A percentile compares a stretch with the other conserved stretches of the same genome.
Evolutionary conservation across 2,797 vertebrate species (phyloP).

Genomic region (Chiropotes sagulatus): DNA sequence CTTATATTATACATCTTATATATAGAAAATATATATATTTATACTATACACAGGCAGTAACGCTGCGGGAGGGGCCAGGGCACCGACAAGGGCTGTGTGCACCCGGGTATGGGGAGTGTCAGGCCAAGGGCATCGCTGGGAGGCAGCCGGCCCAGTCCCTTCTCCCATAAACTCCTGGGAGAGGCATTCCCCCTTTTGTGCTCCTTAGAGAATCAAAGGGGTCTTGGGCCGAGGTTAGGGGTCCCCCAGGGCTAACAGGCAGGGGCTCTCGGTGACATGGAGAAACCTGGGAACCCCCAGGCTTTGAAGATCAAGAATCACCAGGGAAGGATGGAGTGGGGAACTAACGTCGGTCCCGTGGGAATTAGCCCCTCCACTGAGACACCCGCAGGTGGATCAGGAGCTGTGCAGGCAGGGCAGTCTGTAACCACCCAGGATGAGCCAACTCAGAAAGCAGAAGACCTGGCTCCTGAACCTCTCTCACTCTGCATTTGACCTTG

Average conservation of each 20-base stretch:
- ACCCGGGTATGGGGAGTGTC: conserved; percentile 56
- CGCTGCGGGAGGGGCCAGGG: conserved; percentile 66
- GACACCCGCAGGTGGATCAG: neutral
- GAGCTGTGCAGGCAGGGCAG: neutral
- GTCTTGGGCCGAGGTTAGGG: conserved; percentile 7
- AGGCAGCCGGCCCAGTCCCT: neutral
- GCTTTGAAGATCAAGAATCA: conserved; percentile 15
- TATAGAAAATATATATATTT: conserved; percentile 87
- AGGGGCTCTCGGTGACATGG: conserved; percentile 18
- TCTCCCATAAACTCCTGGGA: conserved; percentile 29
- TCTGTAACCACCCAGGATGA: neutral
- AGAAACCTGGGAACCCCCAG: neutral
- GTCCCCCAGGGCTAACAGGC: neutral
- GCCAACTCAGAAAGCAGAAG: neutral
- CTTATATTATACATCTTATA: conserved; percentile 88
- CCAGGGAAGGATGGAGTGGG: neutral
- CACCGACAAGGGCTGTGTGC: conserved; percentile 66
- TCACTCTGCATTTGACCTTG: neutral
- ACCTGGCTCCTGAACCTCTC: neutral
- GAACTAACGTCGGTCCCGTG: neutral
- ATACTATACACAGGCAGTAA: conserved; percentile 88
- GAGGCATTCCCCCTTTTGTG: neutral
- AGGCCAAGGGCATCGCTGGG: conserved; percentile 13
- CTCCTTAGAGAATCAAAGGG: conserved; percentile 54
- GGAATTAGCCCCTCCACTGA: neutral